Evolutionary conservation across 2,113 vertebrate genomes (phyloP).

Genomic region (Puma concolor): DNA sequence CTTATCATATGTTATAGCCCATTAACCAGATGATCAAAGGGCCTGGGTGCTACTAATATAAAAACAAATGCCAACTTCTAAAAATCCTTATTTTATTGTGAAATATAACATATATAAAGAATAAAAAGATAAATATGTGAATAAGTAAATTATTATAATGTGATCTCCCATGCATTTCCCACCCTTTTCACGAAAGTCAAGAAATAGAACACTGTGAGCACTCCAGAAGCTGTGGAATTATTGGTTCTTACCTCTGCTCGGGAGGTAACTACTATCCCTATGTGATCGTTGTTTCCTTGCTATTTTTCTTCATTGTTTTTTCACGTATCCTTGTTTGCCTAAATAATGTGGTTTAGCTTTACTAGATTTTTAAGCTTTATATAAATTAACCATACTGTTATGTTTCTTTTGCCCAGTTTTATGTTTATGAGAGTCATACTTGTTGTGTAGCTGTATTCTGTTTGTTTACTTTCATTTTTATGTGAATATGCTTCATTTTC

Average conservation of each 20-base stretch:
- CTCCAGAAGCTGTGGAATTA: background rate
- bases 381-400: background rate
- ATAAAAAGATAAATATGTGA: background rate
- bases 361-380: background rate
- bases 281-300: background rate
- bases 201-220: background rate
- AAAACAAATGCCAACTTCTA: background rate
- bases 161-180: background rate
- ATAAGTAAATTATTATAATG: background rate
- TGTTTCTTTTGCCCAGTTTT: background rate
- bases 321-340: background rate
- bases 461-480: conserved; percentile 4
- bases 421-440: background rate
- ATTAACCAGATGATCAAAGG: background rate
- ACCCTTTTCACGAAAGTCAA: background rate
- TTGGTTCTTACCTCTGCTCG: background rate
- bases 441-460: background rate
- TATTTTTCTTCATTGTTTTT: background rate
- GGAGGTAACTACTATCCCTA: background rate
- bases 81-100: background rate
- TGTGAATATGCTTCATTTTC: background rate
- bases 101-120: too few relatives aligned
- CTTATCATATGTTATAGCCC: background rate
- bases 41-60: background rate
- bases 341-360: conserved; percentile 25